Evolutionary conservation across 1,140 invertebrate species (phyloP).

Genomic region (Prorops nasuta): DNA sequence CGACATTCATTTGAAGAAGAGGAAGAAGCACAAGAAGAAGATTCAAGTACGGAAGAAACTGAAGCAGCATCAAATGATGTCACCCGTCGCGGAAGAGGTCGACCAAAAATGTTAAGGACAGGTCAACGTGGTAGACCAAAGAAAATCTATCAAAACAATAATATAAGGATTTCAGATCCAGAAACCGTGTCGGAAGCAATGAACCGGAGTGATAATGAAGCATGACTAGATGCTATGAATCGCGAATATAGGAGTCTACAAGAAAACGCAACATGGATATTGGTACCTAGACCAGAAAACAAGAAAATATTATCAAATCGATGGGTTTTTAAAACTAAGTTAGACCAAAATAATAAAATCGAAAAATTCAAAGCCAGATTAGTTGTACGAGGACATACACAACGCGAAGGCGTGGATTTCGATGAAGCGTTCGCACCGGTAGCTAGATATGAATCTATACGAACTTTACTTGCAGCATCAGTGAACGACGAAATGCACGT

Average conservation of each 20-base stretch:
- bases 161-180: background rate
- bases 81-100: background rate
- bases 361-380: slow-evolving; percentile 1
- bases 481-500: background rate
- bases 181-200: background rate
- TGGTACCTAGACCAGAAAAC: background rate
- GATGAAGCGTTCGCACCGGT: slow-evolving; percentile 9
- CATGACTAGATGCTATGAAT: background rate
- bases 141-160: background rate
- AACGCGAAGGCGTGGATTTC: slow-evolving; percentile 8
- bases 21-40: too few relatives aligned
- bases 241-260: background rate
- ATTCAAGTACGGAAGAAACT: too few relatives aligned
- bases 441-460: background rate
- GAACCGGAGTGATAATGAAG: background rate
- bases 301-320: slow-evolving; percentile 4
- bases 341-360: background rate
- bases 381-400: slow-evolving; percentile 2
- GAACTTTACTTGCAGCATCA: background rate
- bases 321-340: slow-evolving; percentile 7
- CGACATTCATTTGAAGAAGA: background rate
- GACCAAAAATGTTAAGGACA: background rate
- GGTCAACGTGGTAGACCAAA: background rate
- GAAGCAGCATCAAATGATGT: too few relatives aligned
- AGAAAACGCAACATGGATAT: background rate